Conservation (phyloP, 2,888 invertebrate genomes). For the Thymelicus sylvestris region DNA sequence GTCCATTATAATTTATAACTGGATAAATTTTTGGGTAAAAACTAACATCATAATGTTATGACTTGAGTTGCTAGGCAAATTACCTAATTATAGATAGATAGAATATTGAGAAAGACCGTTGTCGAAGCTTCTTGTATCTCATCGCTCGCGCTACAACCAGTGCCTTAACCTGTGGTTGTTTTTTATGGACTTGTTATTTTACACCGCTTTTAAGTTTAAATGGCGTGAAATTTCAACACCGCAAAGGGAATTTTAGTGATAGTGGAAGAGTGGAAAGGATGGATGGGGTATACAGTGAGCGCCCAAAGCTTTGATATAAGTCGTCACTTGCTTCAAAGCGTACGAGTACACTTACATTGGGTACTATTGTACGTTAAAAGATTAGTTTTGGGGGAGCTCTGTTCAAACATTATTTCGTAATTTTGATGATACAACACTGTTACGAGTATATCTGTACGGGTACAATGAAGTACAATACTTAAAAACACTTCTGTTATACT, state of each 20-base stretch:
- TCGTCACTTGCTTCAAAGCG: neutral
- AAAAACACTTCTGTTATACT: no score
- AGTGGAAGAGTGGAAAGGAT: neutral
- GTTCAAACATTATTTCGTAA: neutral
- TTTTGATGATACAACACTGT: no score
- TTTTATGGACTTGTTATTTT: constrained; percentile 30
- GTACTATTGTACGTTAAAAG: neutral
- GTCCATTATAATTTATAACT: no score
- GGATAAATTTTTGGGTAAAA: no score
- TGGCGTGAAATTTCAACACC: constrained; percentile 28
- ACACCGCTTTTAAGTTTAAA: constrained; percentile 35
- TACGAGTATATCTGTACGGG: no score
- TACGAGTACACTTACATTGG: neutral
- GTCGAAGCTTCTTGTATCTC: neutral
- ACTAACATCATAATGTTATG: no score
- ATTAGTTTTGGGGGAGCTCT: neutral
- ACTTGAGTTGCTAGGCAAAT: no score
- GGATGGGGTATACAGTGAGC: neutral
- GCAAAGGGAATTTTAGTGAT: constrained; percentile 22
- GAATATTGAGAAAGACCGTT: no score
- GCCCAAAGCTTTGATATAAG: constrained; percentile 5
- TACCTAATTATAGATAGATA: no score
- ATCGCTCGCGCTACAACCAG: constrained; percentile 4
- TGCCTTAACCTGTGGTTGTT: constrained; percentile 12
- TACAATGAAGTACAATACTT: no score